Base-by-base conservation (phyloP, 2,113 vertebrate genomes). In the Lampris incognitus region DNA sequence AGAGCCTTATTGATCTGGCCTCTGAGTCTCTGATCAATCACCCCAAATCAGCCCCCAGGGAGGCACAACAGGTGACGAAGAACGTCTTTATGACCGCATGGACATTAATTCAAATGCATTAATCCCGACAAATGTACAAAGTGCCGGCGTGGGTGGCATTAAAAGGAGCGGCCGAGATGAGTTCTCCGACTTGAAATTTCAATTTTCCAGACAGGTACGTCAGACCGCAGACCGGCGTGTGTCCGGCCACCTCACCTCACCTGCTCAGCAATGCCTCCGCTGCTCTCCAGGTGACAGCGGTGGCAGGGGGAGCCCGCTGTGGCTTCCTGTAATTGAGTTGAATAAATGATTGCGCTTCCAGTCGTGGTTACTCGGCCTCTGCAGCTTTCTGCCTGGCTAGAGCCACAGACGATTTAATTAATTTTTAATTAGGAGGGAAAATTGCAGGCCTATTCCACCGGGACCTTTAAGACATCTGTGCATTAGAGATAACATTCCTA, bases 371-470 rank as follows among this genome's bases (percentile, higher is more conserved):
- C 83, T 67, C 74, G 82, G 88, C 90, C 85, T 88, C 88, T 52
- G 39, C 85, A 82, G 91, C 90, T 92, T 91, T 92, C 89, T 92
- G 92, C 90, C 92, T 90, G 90, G 87, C 85, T 90, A 90, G 91
- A 92, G 87, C 82, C 83, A 82, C 87, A 55, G 89, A 85, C 83
- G 86, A 94, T 95, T 93, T 91, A 92, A 90, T 93, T 94, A 87
- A 94, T 94, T 94, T 93, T 93, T 94, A 93, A 94, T 94, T 93
- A 92, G 91, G 83, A 89, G 87, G 88, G 89, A 90, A 92, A 93
- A 93, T 92, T 91, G 89, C 89, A 81, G 87, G 80, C 87, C 85
- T 86, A 91, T 93, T 93, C 92, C 90, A 74, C 76, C n/a, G 90
- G 88, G 93, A 93, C 89, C 84, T 91, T 91, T 91, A 90, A 92